Evolutionary conservation across 2,797 vertebrate genomes (phyloP), one percentile per base, ranked within the genome.

Genomic region (Acanthis flammea): DNA sequence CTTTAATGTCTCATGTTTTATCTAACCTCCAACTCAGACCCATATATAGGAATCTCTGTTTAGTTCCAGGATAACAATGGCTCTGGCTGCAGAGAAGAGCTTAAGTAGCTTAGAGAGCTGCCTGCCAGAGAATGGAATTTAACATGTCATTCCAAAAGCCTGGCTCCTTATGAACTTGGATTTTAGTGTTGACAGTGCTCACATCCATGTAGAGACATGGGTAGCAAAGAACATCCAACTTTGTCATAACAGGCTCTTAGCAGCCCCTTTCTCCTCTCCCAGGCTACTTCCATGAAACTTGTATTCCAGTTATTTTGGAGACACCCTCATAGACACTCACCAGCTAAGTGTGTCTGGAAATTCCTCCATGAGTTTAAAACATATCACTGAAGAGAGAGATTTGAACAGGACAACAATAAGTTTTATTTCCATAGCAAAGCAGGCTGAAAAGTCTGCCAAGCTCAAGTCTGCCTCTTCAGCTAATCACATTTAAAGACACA

Each of bases 291-390:
- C 39, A 21, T 3, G 6, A 55, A 85, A 37, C 13, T 55, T 31
- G 6, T 0, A 70, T 66, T 76, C 19, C 47, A 54, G n/a, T 62
- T 71, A 44, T 55, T 90, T 51, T 78, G 19, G 25, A 86, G 50
- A 78, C 42, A 77, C 6, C 0, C 3, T 41, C 6, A 1, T 2
- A 33, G 55, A 24, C 30, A 31, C 19, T 9, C 1, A 1, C 12
- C 67, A 93, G 44, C 44, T 51, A 90, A 72, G 50, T 1, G 3
- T 28, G 48, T 15, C 65, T 90, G 65, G 48, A 95, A 90, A 73
- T 19, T 21, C 30, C 27, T 57, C 81, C 42, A 0, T 3, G n/a
- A 7, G 1, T 82, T 85, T 68, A 57, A 83, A 87, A 61, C 18
- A 17, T 4, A 42, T 0, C 3, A 7, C 12, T 44, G 60, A 80